These are phyloP conservation scores for Poecilia picta DNA, from an alignment of 2,797 vertebrate species.

Conservation along the genomic window DNA sequence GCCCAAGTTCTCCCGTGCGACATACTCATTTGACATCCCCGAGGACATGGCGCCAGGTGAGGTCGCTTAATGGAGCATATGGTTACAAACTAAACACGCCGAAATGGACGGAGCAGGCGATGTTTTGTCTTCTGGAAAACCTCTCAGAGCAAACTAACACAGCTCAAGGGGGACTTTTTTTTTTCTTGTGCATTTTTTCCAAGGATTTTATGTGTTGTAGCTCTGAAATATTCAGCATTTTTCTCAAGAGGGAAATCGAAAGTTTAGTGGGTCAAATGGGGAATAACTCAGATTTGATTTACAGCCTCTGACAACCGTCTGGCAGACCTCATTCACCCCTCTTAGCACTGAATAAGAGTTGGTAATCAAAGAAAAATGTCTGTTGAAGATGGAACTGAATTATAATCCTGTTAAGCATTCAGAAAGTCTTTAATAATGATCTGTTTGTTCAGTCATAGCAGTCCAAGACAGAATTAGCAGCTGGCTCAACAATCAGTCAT, in stretches of 20 bases:
- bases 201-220: constrained; percentile 23
- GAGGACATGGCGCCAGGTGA: constrained; percentile 87
- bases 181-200: constrained; percentile 18
- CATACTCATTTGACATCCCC: constrained; percentile 93
- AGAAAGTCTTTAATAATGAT: constrained; percentile 25
- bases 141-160: constrained; percentile 15
- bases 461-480: constrained; percentile 11
- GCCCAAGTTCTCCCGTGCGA: constrained; percentile 89
- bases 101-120: background rate
- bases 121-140: constrained; percentile 43
- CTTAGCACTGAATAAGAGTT: constrained; percentile 3
- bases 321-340: constrained; percentile 17
- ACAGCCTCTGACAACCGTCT: constrained; percentile 48
- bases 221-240: constrained; percentile 33
- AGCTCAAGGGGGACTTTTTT: constrained; percentile 25
- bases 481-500: constrained; percentile 23
- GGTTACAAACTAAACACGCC: constrained; percentile 1
- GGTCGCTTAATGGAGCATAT: constrained; percentile 3
- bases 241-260: constrained; percentile 45
- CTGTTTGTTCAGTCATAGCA: constrained; percentile 3
- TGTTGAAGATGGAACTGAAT: constrained; percentile 13
- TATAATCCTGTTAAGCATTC: constrained; percentile 2
- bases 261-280: constrained; percentile 47
- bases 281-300: constrained; percentile 56
- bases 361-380: constrained; percentile 16